These are phyloP conservation scores for Microtus oregoni DNA, from an alignment of 2,113 vertebrate species.

Conservation along the genomic window DNA sequence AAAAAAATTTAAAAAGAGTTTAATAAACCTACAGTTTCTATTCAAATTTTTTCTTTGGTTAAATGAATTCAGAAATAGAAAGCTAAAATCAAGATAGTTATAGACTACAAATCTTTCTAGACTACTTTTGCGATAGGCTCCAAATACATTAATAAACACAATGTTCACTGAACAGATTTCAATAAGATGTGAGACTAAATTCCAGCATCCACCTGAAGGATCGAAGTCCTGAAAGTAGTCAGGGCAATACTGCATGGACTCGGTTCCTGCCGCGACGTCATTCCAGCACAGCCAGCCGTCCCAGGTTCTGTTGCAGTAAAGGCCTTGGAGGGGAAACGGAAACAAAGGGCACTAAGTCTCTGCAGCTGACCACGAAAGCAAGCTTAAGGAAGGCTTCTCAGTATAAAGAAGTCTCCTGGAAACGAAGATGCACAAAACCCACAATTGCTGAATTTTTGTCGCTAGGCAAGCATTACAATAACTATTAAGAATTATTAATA, in stretches of 20 bases:
- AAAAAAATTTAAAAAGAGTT: background rate
- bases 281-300: constrained; percentile 99
- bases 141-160: background rate
- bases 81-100: background rate
- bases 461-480: background rate
- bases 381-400: background rate
- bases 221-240: constrained; percentile 99
- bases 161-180: background rate
- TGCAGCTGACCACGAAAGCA: background rate
- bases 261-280: constrained; percentile 89
- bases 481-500: background rate
- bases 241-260: constrained; percentile 93
- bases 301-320: constrained; percentile 96
- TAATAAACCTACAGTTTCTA: background rate
- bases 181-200: background rate
- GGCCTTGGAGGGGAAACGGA: constrained; percentile 80
- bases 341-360: too few relatives aligned
- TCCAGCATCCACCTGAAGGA: constrained; percentile 90
- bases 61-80: background rate
- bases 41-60: background rate
- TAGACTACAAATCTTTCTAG: background rate
- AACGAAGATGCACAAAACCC: background rate
- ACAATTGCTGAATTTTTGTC: background rate
- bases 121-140: background rate
- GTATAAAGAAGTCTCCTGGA: background rate